Evolutionary conservation across 2,797 vertebrate species (phyloP).

Genomic region (Bovichtus variegatus): DNA sequence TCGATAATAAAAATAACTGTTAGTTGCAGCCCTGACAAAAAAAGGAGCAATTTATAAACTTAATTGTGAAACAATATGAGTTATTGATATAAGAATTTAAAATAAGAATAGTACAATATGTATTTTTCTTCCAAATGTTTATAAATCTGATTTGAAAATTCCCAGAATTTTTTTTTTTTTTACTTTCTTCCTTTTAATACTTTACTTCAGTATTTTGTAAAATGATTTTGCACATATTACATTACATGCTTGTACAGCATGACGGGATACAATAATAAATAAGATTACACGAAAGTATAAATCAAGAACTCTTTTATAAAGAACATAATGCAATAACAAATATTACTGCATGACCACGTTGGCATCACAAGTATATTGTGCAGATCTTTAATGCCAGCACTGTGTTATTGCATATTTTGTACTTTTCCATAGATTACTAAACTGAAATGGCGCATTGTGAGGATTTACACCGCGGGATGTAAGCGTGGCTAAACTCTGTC

Average conservation of each 20-base stretch:
- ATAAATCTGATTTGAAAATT: neutral
- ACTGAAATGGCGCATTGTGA: neutral
- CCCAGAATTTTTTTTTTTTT: too few species aligned
- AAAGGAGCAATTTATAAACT: too few species aligned
- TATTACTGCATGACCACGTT: slow-evolving; percentile 4
- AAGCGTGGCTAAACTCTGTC: neutral
- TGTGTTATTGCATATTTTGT: neutral
- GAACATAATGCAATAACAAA: slow-evolving; percentile 23
- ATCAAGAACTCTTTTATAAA: neutral
- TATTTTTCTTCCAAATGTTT: neutral
- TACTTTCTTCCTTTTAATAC: neutral
- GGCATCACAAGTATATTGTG: neutral
- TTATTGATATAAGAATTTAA: too few species aligned
- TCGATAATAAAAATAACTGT: too few species aligned
- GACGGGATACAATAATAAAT: neutral
- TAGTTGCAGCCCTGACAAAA: too few species aligned
- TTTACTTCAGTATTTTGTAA: neutral
- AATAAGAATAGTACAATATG: too few species aligned
- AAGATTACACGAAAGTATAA: neutral
- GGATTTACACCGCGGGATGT: neutral
- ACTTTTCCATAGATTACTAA: slow-evolving; percentile 44
- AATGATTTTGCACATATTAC: neutral
- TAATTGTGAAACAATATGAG: too few species aligned
- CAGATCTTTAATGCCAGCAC: neutral
- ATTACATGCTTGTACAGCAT: neutral